phyloP scores from a whole-genome alignment of 2,113 vertebrate species.

The Cervus canadensis region DNA sequence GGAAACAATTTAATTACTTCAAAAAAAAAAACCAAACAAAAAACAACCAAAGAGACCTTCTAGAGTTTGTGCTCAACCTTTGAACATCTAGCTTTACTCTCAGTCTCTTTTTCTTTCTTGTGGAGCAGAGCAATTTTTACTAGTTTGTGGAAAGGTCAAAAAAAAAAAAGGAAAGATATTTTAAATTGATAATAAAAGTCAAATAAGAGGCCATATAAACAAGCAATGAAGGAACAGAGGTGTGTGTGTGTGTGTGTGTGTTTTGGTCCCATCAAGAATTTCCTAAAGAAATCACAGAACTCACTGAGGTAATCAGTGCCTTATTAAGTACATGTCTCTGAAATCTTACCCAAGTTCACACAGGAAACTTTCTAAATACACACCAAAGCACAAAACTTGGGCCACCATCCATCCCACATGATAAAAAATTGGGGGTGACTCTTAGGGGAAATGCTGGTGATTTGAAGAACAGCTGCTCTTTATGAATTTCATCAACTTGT shows the following conservation, averaged over 20 bases:
- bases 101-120: conserved; percentile 1
- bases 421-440: neutral
- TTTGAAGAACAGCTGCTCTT: conserved; percentile 59
- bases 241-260: neutral
- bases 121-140: conserved; percentile 30
- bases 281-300: conserved; percentile 27
- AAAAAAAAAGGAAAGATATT: conserved; percentile 30
- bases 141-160: conserved; percentile 39
- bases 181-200: conserved; percentile 60
- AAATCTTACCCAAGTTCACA: neutral
- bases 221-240: conserved; percentile 45
- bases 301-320: neutral
- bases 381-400: conserved; percentile 6
- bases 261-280: conserved; percentile 18
- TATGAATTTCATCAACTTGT: conserved; percentile 54
- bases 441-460: conserved; percentile 2
- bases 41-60: neutral
- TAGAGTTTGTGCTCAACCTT: neutral
- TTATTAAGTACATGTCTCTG: conserved; percentile 18
- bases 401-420: neutral
- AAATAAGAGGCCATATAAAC: conserved; percentile 49
- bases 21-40: too few species aligned
- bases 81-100: conserved; percentile 40
- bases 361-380: neutral
- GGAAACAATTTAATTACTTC: too few species aligned